Base-by-base conservation (phyloP, 2,888 invertebrate species). In the Eudemis profundana region DNA sequence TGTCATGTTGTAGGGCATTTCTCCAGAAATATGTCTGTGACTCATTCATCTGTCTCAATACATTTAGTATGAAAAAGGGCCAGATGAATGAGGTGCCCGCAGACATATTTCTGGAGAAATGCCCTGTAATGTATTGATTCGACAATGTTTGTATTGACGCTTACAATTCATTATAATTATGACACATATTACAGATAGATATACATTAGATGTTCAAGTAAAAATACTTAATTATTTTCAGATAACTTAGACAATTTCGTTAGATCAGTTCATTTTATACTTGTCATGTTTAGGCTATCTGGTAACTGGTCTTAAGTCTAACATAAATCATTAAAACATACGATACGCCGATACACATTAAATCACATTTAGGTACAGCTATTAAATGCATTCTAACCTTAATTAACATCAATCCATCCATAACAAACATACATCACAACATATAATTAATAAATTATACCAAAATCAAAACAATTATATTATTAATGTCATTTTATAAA, bases 381-480 rank as follows among this genome's bases (percentile, higher is more conserved):
- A 70, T 62, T 74, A 74, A 77, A 74, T 74, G 73, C 75, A 66
- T 57, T 8, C 49, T 54, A 56, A 68, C 66, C 53, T 62, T 72
- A 66, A 60, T 60, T 66, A 64, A 65, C 53, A 66, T 42, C 51
- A 60, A 70, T 50, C 44, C 49, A 61, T 61, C 53, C 59, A 59
- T 50, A 62, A 66, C 50, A 61, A 56, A 68, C 64, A 63, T 51
- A 59, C 71, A 70, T 68, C 72, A 72, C 78, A 78, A 81, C 78
- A 82, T 79, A 61, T 46, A 46, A 51, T 57, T 59, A 49, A 65
- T 54, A 62, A 50, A 51, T 49, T 47, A 67, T 27, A 61, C 61
- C 61, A 29, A 54, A 61, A 46, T 59, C 46, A 60, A 67, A 64
- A 64, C 33, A 67, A 61, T 40, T 67, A 61, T 33, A 56, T 46